phyloP scores from a whole-genome alignment of 2,113 vertebrate species.

The Gallinago media region DNA sequence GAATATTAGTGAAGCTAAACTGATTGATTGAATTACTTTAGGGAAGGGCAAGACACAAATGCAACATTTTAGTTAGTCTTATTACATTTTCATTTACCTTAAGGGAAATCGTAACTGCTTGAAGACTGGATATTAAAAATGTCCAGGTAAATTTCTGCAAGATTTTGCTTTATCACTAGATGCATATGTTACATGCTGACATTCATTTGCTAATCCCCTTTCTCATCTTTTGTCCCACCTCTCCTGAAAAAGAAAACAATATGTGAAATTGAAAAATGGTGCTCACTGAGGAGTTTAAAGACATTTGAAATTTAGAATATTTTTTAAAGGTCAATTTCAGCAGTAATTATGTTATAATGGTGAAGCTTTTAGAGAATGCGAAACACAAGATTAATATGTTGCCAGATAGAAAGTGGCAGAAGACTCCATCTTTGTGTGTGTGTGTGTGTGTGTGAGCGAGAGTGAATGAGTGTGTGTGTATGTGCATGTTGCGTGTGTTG shows the following conservation, averaged over 20 bases:
- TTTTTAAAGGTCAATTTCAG: slow-evolving; percentile 85
- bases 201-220: slow-evolving; percentile 27
- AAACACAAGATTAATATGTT: slow-evolving; percentile 67
- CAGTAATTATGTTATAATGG: slow-evolving; percentile 82
- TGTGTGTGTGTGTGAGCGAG: neutral
- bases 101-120: slow-evolving; percentile 40
- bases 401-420: slow-evolving; percentile 48
- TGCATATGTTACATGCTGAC: slow-evolving; percentile 59
- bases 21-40: slow-evolving; percentile 69
- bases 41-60: slow-evolving; percentile 49
- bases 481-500: neutral
- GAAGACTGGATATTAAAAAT: slow-evolving; percentile 43
- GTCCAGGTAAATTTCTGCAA: slow-evolving; percentile 41
- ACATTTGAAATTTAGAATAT: slow-evolving; percentile 83
- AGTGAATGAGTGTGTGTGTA: neutral
- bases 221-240: slow-evolving; percentile 21
- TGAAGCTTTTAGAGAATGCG: slow-evolving; percentile 74
- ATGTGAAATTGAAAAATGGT: slow-evolving; percentile 81
- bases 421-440: slow-evolving; percentile 19
- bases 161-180: slow-evolving; percentile 34
- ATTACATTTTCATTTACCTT: slow-evolving; percentile 60
- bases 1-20: slow-evolving; percentile 71
- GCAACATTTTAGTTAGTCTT: slow-evolving; percentile 63
- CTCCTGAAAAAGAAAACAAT: slow-evolving; percentile 71
- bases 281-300: slow-evolving; percentile 82